Evolutionary conservation across 2,797 vertebrate species (phyloP).

Genomic region (Serranus cabrilla): DNA sequence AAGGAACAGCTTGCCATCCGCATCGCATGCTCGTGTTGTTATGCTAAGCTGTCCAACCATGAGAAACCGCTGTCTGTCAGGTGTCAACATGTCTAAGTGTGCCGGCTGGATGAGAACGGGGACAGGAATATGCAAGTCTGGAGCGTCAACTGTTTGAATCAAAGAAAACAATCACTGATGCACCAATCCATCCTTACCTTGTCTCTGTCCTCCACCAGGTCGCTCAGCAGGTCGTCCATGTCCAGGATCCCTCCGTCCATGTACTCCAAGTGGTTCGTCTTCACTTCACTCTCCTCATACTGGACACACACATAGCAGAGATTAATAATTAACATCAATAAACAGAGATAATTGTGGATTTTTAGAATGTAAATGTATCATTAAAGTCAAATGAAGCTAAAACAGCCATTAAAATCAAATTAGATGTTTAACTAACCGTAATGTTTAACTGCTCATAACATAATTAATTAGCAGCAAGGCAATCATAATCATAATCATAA

Average conservation of each 20-base stretch:
- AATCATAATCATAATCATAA: too few relatives aligned
- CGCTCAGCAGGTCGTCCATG: conserved; percentile 92
- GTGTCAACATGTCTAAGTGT: not conserved
- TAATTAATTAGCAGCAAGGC: too few relatives aligned
- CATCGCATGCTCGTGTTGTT: conserved; percentile 8
- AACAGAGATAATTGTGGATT: too few relatives aligned
- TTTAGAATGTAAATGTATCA: too few relatives aligned
- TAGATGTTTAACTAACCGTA: too few relatives aligned
- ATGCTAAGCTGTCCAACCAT: not conserved
- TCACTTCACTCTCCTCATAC: conserved; percentile 87
- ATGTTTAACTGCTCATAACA: too few relatives aligned
- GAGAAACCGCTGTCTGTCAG: conserved; percentile 31
- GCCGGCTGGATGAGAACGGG: not conserved
- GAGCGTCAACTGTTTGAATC: too few relatives aligned
- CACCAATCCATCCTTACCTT: conserved; percentile 86
- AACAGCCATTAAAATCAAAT: too few relatives aligned
- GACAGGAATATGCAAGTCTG: not conserved
- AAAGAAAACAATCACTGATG: not conserved
- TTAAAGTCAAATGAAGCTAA: too few relatives aligned
- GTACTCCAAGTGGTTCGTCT: conserved; percentile 94
- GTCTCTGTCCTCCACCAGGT: conserved; percentile 96
- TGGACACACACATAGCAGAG: conserved; percentile 58
- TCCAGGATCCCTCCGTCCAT: conserved; percentile 95
- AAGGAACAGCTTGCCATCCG: not conserved
- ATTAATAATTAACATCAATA: too few relatives aligned